phyloP scores from a whole-genome alignment of 2,888 invertebrate genomes.

The Keiferia lycopersicella region DNA sequence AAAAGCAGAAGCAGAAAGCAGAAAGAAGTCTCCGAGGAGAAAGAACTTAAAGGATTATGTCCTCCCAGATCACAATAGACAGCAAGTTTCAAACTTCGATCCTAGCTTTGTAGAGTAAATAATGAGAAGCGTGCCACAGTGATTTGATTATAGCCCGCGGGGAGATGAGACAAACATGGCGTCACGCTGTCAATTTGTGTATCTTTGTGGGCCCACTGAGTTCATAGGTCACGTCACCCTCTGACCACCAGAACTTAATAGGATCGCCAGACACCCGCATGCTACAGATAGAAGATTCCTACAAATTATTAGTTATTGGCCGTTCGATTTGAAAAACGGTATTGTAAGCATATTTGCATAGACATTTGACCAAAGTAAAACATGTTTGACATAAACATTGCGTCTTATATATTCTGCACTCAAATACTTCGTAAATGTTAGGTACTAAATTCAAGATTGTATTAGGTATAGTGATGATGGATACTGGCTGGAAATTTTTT shows the following conservation, averaged over 20 bases:
- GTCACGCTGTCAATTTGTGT: constrained; percentile 40
- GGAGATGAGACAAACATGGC: constrained; percentile 47
- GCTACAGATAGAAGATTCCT: constrained; percentile 30
- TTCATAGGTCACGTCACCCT: constrained; percentile 34
- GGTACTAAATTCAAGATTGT: neutral
- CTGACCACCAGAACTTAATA: constrained; percentile 41
- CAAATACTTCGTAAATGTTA: neutral
- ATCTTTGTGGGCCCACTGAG: constrained; percentile 42
- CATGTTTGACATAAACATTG: too few species aligned
- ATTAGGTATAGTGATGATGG: too few species aligned
- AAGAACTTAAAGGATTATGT: too few species aligned
- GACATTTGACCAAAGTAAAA: too few species aligned
- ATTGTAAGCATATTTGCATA: neutral
- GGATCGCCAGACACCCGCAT: constrained; percentile 70
- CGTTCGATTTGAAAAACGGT: neutral
- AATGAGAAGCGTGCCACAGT: constrained; percentile 53
- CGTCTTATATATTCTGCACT: too few species aligned
- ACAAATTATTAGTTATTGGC: neutral
- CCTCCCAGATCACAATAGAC: neutral
- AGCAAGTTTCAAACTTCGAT: constrained; percentile 11
- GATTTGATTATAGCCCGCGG: constrained; percentile 54
- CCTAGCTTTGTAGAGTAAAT: constrained; percentile 33
- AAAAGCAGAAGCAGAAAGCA: too few species aligned
- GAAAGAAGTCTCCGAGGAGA: too few species aligned
- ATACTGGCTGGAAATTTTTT: neutral